phyloP scores from a whole-genome alignment of 30 jellyfish, hydroid and myxozoan genomes.

The Sanderia malayensis region DNA sequence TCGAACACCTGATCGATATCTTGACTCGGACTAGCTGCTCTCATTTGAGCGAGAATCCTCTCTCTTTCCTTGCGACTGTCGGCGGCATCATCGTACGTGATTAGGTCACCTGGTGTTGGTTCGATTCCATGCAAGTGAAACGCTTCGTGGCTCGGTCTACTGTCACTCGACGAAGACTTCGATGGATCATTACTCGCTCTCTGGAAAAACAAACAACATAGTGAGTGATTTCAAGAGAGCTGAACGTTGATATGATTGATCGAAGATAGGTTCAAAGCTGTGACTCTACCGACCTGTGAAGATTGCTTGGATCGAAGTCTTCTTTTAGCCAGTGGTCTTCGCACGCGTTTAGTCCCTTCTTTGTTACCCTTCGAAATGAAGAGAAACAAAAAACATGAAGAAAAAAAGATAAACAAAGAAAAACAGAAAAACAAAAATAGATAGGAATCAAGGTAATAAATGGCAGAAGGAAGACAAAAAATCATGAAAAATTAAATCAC shows the following conservation, averaged over 20 bases:
- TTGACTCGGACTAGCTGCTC: constrained; percentile 91
- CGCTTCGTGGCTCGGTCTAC: constrained; percentile 7
- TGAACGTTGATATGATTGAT: no score
- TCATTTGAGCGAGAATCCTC: constrained; percentile 89
- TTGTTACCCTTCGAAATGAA: constrained; percentile 44
- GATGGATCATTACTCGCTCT: constrained; percentile 73
- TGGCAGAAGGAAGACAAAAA: background rate
- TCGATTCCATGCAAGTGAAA: constrained; percentile 36
- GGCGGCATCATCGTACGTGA: constrained; percentile 96
- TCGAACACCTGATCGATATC: constrained; percentile 48
- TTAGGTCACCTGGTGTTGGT: constrained; percentile 93
- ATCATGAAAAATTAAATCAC: background rate
- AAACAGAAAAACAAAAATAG: background rate
- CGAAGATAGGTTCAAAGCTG: no score
- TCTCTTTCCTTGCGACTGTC: constrained; percentile 90
- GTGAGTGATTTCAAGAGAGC: no score
- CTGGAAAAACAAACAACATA: no score
- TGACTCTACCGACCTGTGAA: no score
- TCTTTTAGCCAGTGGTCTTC: constrained; percentile 58
- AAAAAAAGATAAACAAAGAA: background rate
- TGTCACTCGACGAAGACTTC: constrained; percentile 38
- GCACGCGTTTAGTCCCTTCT: constrained; percentile 52
- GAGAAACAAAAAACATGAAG: background rate
- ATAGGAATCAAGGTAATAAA: background rate
- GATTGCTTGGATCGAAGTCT: constrained; percentile 64